Conservation (phyloP, 2,888 invertebrate genomes). For the Mystacides longicornis region DNA sequence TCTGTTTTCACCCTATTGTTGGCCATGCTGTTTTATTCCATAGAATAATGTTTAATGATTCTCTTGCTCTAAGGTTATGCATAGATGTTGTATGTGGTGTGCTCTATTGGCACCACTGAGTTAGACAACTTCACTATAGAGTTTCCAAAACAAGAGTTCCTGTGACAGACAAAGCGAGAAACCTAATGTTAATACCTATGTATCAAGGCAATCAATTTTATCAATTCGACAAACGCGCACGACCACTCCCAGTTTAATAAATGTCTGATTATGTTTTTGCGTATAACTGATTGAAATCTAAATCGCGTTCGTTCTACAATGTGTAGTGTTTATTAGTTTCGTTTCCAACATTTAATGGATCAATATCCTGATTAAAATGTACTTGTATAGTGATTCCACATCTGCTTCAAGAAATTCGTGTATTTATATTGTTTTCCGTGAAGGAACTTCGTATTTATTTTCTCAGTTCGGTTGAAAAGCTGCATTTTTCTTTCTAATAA, state of each 20-base stretch:
- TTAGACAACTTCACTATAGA: conserved; percentile 11
- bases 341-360: conserved; percentile 11
- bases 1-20: too few relatives aligned
- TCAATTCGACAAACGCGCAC: conserved; percentile 14
- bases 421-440: not conserved
- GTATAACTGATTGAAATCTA: not conserved
- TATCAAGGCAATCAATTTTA: conserved; percentile 13
- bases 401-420: conserved; percentile 6
- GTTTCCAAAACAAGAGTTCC: conserved; percentile 18
- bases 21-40: too few relatives aligned
- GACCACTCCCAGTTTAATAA: conserved; percentile 17
- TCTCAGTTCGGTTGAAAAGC: not conserved
- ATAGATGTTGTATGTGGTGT: too few relatives aligned
- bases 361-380: conserved; percentile 10
- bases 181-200: not conserved
- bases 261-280: not conserved
- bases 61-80: too few relatives aligned
- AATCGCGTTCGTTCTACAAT: not conserved
- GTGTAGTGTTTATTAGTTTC: not conserved
- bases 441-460: not conserved
- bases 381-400: conserved; percentile 16
- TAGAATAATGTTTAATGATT: too few relatives aligned
- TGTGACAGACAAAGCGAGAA: conserved; percentile 19
- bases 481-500: not conserved
- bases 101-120: conserved; percentile 6